Percentiles rank a stretch among this genome's conserved stretches.
These are phyloP conservation scores for Pelochelys cantorii DNA, from an alignment of 2,797 vertebrate genomes.

Conservation along the genomic window DNA sequence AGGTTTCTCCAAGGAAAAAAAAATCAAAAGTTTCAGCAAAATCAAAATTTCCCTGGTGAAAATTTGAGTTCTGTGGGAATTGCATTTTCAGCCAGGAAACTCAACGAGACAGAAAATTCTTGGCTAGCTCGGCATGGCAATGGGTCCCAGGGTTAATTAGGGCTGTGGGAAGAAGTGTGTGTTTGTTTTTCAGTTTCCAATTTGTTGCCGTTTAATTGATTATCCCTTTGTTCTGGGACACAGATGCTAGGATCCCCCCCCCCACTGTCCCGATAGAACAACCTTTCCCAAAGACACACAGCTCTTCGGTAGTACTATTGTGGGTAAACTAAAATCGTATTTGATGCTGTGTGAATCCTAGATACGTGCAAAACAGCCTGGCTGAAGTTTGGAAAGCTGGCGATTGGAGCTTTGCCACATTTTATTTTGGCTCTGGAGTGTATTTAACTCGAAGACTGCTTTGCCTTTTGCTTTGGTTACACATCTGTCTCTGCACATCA, in stretches of 20 bases:
- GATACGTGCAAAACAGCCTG: no score
- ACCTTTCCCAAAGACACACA: background rate
- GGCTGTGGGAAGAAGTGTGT: background rate
- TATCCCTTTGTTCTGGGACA: background rate
- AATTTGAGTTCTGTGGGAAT: background rate
- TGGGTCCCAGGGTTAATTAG: background rate
- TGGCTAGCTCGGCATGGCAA: background rate
- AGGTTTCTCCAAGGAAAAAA: background rate
- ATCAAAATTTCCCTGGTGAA: background rate
- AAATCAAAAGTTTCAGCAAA: background rate
- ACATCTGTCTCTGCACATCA: background rate
- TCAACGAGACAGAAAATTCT: background rate
- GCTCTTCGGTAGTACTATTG: no score
- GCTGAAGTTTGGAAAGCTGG: background rate
- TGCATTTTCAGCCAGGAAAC: background rate
- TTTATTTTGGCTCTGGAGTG: background rate
- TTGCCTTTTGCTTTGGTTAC: background rate
- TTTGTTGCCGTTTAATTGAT: background rate
- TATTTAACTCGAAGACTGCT: background rate
- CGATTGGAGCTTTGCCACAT: background rate
- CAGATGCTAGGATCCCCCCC: background rate
- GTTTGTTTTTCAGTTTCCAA: background rate
- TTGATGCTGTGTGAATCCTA: background rate
- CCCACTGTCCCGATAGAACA: no score
- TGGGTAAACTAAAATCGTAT: no score